Evolutionary conservation across 2,888 invertebrate species (phyloP).

Genomic region (Crocallis elinguaria): DNA sequence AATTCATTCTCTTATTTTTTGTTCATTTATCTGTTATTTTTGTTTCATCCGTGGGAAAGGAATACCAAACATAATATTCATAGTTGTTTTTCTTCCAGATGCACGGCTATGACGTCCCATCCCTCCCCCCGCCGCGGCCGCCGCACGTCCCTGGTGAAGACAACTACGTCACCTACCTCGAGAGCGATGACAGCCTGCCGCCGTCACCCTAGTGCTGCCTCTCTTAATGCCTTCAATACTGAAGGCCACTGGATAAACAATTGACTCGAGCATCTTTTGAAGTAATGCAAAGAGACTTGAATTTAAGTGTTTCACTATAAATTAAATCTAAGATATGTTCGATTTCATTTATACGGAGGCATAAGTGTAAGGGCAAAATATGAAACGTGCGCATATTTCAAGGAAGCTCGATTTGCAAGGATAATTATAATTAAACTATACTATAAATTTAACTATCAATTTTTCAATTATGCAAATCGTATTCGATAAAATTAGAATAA

Average conservation of each 20-base stretch:
- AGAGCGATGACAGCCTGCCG: constrained; percentile 93
- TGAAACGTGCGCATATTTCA: not conserved
- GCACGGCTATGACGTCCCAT: constrained; percentile 94
- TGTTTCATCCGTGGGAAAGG: not conserved
- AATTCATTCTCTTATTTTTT: no score
- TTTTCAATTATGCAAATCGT: no score
- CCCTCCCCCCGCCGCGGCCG: constrained; percentile 84
- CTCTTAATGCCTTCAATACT: constrained; percentile 53
- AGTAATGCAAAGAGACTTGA: constrained; percentile 1
- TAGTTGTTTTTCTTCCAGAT: constrained; percentile 85
- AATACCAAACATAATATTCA: constrained; percentile 13
- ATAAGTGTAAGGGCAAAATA: not conserved
- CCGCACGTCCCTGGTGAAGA: constrained; percentile 88
- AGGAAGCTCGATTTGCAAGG: no score
- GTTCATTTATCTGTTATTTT: no score
- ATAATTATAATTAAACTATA: no score
- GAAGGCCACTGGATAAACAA: constrained; percentile 19
- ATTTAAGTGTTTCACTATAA: constrained; percentile 1
- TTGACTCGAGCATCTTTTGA: constrained; percentile 20
- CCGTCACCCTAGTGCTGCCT: constrained; percentile 88
- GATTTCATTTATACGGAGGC: not conserved
- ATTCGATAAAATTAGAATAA: no score
- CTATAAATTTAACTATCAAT: not conserved
- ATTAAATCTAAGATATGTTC: not conserved
- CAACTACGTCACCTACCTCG: constrained; percentile 96